A percentile compares a stretch with the other conserved stretches of the same genome.
Evolutionary conservation across 2,113 vertebrate genomes (phyloP).

Genomic region (Microcebus tavaratra): DNA sequence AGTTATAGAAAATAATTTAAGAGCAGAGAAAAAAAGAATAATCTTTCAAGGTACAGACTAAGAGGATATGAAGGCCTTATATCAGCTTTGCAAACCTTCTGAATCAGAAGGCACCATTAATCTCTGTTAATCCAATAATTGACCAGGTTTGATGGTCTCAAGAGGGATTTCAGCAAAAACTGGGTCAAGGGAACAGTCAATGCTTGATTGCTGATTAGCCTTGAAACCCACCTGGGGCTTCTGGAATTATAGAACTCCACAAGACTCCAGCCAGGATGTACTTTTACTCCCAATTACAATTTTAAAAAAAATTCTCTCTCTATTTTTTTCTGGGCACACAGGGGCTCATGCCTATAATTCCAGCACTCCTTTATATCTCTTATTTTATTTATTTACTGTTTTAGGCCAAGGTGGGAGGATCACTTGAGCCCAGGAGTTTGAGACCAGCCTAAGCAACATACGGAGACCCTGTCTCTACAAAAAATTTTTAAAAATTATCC

Average conservation of each 20-base stretch:
- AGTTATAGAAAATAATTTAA: constrained; percentile 53
- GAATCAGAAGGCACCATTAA: constrained; percentile 24
- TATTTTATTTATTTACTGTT: too few relatives aligned
- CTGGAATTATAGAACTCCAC: constrained; percentile 26
- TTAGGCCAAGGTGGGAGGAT: too few relatives aligned
- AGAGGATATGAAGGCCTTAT: constrained; percentile 32
- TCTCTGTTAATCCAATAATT: constrained; percentile 61
- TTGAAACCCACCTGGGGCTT: not conserved
- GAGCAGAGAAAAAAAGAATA: not conserved
- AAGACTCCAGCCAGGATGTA: not conserved
- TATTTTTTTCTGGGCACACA: too few relatives aligned
- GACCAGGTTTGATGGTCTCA: constrained; percentile 48
- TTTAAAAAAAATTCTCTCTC: not conserved
- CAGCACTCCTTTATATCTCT: too few relatives aligned
- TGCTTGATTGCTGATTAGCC: constrained; percentile 49
- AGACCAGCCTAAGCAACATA: too few relatives aligned
- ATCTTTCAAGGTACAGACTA: constrained; percentile 4
- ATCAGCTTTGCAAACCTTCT: constrained; percentile 29
- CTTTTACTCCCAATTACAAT: not conserved
- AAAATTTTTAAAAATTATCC: too few relatives aligned
- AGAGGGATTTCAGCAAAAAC: constrained; percentile 61
- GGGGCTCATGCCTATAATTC: too few relatives aligned
- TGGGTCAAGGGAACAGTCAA: constrained; percentile 38
- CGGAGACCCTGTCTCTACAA: too few relatives aligned
- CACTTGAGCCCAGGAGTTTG: too few relatives aligned